Percentiles rank a stretch among this genome's conserved stretches.
Evolutionary conservation across 2,797 vertebrate species (phyloP).

Genomic region (Cynodonichthys magdalenae): DNA sequence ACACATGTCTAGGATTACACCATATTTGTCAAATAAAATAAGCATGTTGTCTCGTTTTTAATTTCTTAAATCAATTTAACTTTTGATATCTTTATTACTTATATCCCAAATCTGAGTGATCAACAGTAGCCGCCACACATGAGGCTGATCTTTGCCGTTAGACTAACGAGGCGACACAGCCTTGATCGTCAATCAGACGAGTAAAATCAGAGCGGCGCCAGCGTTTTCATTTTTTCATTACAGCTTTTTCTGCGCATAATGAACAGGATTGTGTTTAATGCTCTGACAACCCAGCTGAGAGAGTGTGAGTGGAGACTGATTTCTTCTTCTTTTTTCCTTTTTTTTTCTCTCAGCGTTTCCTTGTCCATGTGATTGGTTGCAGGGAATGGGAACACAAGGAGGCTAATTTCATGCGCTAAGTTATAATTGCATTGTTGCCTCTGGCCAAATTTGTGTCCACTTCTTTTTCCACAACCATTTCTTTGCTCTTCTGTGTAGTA

Average conservation of each 20-base stretch:
- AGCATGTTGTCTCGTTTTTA: neutral
- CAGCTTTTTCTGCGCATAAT: conserved; percentile 70
- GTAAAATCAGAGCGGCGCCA: conserved; percentile 74
- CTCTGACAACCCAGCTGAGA: conserved; percentile 45
- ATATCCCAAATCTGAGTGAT: neutral
- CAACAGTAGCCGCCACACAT: conserved; percentile 18
- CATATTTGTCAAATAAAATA: neutral
- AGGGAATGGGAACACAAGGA: conserved; percentile 92
- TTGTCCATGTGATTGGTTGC: conserved; percentile 92
- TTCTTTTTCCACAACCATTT: conserved; percentile 64
- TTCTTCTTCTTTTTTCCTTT: conserved; percentile 20
- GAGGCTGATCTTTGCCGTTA: conserved; percentile 15
- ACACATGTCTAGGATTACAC: neutral
- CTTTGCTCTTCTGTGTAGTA: conserved; percentile 10
- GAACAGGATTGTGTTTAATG: conserved; percentile 77
- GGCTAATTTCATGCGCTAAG: conserved; percentile 92
- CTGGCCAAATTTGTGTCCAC: conserved; percentile 84
- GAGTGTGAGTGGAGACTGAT: conserved; percentile 40
- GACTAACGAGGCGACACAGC: conserved; percentile 40
- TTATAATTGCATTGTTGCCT: conserved; percentile 92
- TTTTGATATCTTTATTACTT: neutral
- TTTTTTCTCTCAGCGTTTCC: conserved; percentile 71
- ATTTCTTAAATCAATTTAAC: neutral
- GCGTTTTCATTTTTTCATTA: conserved; percentile 61
- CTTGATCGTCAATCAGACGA: conserved; percentile 72